These are phyloP conservation scores for Drosophila lacicola DNA, from an alignment of 2,888 invertebrate species.

Conservation along the genomic window DNA sequence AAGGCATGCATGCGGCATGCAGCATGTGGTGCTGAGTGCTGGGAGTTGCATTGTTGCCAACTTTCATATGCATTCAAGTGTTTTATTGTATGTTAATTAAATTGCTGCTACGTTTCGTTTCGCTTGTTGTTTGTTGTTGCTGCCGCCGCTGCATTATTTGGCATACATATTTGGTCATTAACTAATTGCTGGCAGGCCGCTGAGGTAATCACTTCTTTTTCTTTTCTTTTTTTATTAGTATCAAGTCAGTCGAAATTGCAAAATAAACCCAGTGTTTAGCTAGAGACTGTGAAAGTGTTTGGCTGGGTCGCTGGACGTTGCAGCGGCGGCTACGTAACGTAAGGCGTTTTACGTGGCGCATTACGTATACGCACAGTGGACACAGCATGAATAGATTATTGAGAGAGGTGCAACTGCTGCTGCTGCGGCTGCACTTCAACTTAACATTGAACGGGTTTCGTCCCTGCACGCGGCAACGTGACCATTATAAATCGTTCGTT, in stretches of 20 bases:
- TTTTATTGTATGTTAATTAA: conserved; percentile 79
- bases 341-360: conserved; percentile 4
- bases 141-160: conserved; percentile 55
- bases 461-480: conserved; percentile 55
- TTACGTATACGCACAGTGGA: conserved; percentile 73
- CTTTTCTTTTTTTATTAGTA: conserved; percentile 7
- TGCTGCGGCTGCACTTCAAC: conserved; percentile 63
- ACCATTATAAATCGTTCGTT: conserved; percentile 30
- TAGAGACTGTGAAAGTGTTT: conserved; percentile 60
- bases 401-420: not conserved
- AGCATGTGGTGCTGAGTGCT: conserved; percentile 28
- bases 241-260: conserved; percentile 41
- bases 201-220: conserved; percentile 66
- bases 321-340: conserved; percentile 41
- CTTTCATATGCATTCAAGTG: conserved; percentile 76
- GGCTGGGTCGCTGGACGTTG: not conserved
- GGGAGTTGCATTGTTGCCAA: conserved; percentile 64
- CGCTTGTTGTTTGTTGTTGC: conserved; percentile 18
- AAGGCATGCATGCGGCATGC: conserved; percentile 22
- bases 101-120: conserved; percentile 58
- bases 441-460: conserved; percentile 70
- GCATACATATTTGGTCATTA: conserved; percentile 80
- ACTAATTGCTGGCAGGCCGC: conserved; percentile 66
- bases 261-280: conserved; percentile 42
- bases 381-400: not conserved